A percentile compares a stretch with the other conserved stretches of the same genome.
Conservation (phyloP, 2,113 vertebrate genomes). For the Octodon degus region DNA sequence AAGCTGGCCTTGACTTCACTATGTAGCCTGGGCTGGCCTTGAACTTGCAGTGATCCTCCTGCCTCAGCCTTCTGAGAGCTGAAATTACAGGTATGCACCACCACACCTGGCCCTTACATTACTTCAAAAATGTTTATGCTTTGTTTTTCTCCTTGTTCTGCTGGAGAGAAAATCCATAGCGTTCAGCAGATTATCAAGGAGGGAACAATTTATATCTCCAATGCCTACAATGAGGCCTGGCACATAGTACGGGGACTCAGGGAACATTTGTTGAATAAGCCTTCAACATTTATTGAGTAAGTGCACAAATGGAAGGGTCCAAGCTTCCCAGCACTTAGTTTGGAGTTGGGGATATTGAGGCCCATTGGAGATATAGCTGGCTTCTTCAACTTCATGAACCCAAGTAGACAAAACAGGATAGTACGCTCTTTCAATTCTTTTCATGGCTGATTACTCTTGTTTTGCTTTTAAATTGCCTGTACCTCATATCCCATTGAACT, state of each 20-base stretch:
- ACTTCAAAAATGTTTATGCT: conserved; percentile 20
- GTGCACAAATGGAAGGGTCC: not conserved
- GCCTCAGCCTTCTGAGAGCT: not conserved
- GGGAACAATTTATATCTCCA: conserved; percentile 17
- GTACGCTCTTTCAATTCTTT: not conserved
- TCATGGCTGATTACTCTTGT: not conserved
- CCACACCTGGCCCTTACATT: not conserved
- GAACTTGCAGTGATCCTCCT: not conserved
- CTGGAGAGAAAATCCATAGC: not conserved
- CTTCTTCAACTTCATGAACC: not conserved
- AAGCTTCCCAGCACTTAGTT: not conserved
- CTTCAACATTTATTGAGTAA: conserved; percentile 24
- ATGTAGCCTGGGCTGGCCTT: not conserved
- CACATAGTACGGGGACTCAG: not conserved
- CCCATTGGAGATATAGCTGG: not conserved
- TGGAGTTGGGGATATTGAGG: not conserved
- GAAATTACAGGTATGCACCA: not conserved
- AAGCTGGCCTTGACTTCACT: not conserved
- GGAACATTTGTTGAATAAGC: not conserved
- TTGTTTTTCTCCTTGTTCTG: not conserved
- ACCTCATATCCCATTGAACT: not conserved
- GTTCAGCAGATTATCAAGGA: conserved; percentile 39
- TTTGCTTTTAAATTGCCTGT: conserved; percentile 28
- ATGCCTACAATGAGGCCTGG: not conserved
- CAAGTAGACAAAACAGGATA: not conserved